Percentiles rank a stretch among this genome's conserved stretches.
Evolutionary conservation across 2,797 vertebrate genomes (phyloP).

Genomic region (Acropternis orthonyx): DNA sequence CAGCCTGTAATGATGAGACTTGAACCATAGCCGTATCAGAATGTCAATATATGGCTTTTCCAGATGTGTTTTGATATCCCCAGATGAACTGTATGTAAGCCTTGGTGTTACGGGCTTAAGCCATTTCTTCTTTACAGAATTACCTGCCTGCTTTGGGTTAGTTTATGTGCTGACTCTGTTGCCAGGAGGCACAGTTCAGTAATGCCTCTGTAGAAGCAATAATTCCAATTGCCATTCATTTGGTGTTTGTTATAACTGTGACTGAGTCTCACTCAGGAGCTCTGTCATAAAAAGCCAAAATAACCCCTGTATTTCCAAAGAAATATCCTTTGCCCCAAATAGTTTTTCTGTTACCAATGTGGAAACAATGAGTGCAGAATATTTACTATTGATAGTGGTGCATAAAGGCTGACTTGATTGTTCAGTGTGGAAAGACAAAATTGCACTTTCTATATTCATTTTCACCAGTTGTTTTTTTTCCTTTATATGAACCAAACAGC

Average conservation of each 20-base stretch:
- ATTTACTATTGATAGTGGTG: background rate
- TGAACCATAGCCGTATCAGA: background rate
- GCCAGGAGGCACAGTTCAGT: background rate
- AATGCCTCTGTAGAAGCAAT: background rate
- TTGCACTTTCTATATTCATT: background rate
- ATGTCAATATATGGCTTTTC: background rate
- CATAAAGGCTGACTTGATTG: background rate
- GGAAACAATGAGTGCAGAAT: background rate
- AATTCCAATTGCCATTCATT: background rate
- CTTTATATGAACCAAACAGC: background rate
- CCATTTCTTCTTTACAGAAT: background rate
- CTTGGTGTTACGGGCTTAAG: background rate
- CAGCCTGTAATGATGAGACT: background rate
- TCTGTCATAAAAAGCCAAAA: background rate
- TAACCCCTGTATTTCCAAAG: background rate
- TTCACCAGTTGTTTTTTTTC: background rate
- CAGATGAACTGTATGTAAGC: background rate
- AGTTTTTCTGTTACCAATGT: background rate
- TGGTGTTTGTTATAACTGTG: background rate
- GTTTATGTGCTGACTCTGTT: background rate
- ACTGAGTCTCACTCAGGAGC: background rate
- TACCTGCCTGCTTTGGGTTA: background rate
- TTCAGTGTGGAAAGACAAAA: background rate
- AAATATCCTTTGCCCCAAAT: background rate
- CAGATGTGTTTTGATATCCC: background rate